Base-by-base conservation (phyloP, 2,113 vertebrate species). In the Boulengeromyrus knoepffleri region DNA sequence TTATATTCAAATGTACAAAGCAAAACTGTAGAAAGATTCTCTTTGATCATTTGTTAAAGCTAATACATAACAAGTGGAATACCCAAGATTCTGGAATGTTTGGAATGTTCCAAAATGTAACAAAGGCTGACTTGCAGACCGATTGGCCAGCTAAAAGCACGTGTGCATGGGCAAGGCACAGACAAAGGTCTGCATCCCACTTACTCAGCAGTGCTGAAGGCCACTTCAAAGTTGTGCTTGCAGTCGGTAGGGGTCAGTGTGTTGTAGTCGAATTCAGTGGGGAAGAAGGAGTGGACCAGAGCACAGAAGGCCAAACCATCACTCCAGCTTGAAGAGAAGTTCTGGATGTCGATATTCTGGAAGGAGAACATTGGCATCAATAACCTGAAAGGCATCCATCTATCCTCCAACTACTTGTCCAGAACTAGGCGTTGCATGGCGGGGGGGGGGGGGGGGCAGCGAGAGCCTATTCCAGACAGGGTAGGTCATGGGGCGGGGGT, bases 241-340 rank as follows among this genome's bases (percentile, higher is more conserved):
- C 95, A 96, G 92, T 98, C 96, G 0, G 94, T 90, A 6, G 98
- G 95, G 45, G 96, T 93, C 94, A 99, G 95, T 6, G 94, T 49
- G 24, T 94, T 96, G 91, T 98, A 99, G 77, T 99, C 98, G 46
- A 99, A 99, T 92, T 97, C 97, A 21, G 98, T 96, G 0, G 98
- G 98, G 93, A 99, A 99, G 95, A 99, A 99, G 2, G 98, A 97
- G 95, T 99, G 98, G 19, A 99, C 97, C 31, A 99, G 95, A 53
- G 98, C 98, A 0, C 98, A 99, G 94, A 99, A 99, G 3, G 97
- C 98, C 98, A 99, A 97, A 2, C 98, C 98, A 0, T 99, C 97
- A 0, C 95, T 98, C 98, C 98, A 99, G 92, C 98, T 97, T 88
- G 97, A 97, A 1, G 98, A 99, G 95, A 99, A 99, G 94, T 99